Conservation (phyloP, 1,140 invertebrate species). For the Armadillidium nasatum region DNA sequence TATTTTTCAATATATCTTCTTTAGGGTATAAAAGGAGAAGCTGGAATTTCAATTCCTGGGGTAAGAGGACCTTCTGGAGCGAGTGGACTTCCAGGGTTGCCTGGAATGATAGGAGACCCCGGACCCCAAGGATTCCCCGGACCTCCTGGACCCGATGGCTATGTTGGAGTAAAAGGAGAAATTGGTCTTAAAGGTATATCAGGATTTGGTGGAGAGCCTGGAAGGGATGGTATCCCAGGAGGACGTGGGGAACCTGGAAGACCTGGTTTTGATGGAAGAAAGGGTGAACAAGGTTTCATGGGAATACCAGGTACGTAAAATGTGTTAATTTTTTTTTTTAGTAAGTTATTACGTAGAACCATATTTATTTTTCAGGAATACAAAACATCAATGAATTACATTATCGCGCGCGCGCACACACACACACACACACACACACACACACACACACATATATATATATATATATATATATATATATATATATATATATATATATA, state of each 20-base stretch:
- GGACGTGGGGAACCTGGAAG: constrained; percentile 5
- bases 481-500: too few relatives aligned
- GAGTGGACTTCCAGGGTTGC: constrained; percentile 18
- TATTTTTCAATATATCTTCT: neutral
- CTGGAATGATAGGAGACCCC: constrained; percentile 24
- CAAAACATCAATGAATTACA: too few relatives aligned
- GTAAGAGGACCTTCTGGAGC: constrained; percentile 17
- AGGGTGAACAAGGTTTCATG: constrained; percentile 4
- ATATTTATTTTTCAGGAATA: too few relatives aligned
- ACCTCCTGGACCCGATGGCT: neutral
- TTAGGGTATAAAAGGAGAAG: constrained; percentile 17
- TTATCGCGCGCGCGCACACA: too few relatives aligned
- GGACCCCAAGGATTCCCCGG: constrained; percentile 17
- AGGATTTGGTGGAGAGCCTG: constrained; percentile 9
- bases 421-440: too few relatives aligned
- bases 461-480: too few relatives aligned
- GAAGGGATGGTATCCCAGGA: constrained; percentile 8
- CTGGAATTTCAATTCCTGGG: constrained; percentile 10
- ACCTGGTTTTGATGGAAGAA: constrained; percentile 12
- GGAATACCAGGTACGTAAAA: constrained; percentile 1
- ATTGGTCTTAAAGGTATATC: constrained; percentile 4
- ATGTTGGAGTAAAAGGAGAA: constrained; percentile 7
- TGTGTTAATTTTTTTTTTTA: too few relatives aligned
- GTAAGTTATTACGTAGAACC: too few relatives aligned
- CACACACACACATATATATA: too few relatives aligned